Evolutionary conservation across 2,113 vertebrate genomes (phyloP), one percentile per base, ranked within the genome.

Genomic region (Casuarius casuarius): DNA sequence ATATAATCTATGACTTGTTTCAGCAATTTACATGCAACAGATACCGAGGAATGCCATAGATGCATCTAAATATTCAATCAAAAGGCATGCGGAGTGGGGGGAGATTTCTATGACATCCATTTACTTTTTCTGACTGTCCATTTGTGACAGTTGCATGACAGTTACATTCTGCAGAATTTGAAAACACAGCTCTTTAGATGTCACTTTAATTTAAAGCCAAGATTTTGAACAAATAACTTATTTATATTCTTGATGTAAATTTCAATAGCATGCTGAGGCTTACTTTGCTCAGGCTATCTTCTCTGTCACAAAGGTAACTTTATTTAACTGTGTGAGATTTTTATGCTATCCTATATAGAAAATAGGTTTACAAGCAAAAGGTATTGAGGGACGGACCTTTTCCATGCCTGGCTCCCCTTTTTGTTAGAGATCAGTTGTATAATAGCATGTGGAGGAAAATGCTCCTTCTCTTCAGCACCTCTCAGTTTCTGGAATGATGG

Each of bases 231-330:
- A 89, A 87, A 93, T 98, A 81, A 98, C 56, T 98, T 98, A 98
- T 98, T 98, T 98, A 98, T 98, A 87, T 92, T 96, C 92, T 87
- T 97, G 84, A 97, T 98, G 94, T 96, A 95, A 96, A 97, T 97
- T 98, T 97, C 89, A 97, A 42, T 94, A 94, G 70, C 88, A 42
- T 96, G 68, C 87, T 97, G 89, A 94, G 72, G 76, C 84, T 97
- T 87, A 93, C 92, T 97, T 87, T 94, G 76, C 73, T 93, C 92
- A 82, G 66, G 40, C 70, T 91, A 23, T 96, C 76, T 91, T 77
- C 51, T 92, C 40, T 92, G 82, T 87, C 62, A 85, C 18, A 51
- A 92, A 80, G 35, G 40, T 76, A 93, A 67, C 68, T 95, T 82
- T 82, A 80, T 84, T 97, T 89, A 88, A 72, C 77, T 82, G 52